These are phyloP conservation scores for Dryomyza anilis DNA, from an alignment of 2,888 invertebrate genomes.

Conservation along the genomic window DNA sequence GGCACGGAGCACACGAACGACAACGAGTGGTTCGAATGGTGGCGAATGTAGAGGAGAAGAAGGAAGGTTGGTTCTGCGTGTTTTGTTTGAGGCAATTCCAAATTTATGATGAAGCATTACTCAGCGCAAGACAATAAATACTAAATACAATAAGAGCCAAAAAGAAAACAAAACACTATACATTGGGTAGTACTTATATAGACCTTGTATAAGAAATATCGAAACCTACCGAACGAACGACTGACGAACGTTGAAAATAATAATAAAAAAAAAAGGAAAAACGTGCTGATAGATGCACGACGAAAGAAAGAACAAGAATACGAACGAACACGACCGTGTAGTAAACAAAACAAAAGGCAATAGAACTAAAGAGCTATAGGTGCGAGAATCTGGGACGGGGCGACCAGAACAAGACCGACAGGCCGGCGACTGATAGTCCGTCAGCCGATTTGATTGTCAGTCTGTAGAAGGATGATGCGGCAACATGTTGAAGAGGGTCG, in stretches of 20 bases:
- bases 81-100: slow-evolving; percentile 6
- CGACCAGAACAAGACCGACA: not conserved
- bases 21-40: too few relatives aligned
- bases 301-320: not conserved
- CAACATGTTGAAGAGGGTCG: too few relatives aligned
- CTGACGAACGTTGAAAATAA: not conserved
- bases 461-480: too few relatives aligned
- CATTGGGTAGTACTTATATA: not conserved
- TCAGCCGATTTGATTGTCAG: too few relatives aligned
- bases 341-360: too few relatives aligned
- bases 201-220: not conserved
- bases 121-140: slow-evolving; percentile 14
- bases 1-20: not conserved
- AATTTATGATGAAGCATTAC: slow-evolving; percentile 29
- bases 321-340: not conserved
- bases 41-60: too few relatives aligned
- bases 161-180: not conserved
- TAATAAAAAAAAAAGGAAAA: not conserved
- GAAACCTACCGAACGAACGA: not conserved
- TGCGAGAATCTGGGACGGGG: not conserved
- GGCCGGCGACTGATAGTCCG: not conserved
- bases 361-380: not conserved
- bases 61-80: not conserved
- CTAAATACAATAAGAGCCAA: not conserved
- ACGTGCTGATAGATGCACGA: not conserved